Percentiles rank a stretch among this genome's conserved stretches.
Evolutionary conservation across 2,888 invertebrate species (phyloP).

Genomic region (Bombylius discolor): DNA sequence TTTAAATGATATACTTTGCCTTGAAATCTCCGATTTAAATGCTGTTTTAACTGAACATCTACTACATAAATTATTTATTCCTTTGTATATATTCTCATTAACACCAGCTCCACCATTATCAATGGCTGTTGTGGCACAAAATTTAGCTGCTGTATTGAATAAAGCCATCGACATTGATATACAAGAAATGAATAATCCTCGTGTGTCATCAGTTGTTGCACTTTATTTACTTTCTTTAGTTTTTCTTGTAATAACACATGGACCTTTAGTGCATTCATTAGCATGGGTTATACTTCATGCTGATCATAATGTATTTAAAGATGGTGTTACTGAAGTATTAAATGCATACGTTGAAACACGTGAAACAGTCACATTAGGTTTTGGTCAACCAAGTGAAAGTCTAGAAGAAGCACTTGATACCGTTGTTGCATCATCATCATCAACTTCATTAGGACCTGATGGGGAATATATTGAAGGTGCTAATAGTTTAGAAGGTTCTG

Average conservation of each 20-base stretch:
- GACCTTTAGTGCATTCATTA: conserved; percentile 77
- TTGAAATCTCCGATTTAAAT: conserved; percentile 85
- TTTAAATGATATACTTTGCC: conserved; percentile 86
- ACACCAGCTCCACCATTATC: conserved; percentile 40
- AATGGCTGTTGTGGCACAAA: conserved; percentile 49
- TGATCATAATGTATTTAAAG: conserved; percentile 55
- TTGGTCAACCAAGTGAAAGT: conserved; percentile 59
- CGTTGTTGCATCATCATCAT: conserved; percentile 17
- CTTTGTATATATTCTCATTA: conserved; percentile 85
- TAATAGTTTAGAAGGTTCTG: no score
- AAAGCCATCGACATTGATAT: conserved; percentile 43
- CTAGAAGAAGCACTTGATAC: conserved; percentile 62
- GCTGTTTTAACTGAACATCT: conserved; percentile 89
- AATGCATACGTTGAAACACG: conserved; percentile 50
- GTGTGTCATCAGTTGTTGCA: conserved; percentile 80
- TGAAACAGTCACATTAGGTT: conserved; percentile 45
- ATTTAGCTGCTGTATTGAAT: conserved; percentile 50
- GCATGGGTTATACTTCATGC: conserved; percentile 85
- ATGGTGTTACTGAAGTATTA: conserved; percentile 53
- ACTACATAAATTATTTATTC: conserved; percentile 81
- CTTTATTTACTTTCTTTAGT: conserved; percentile 88
- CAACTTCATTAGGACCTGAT: conserved; percentile 5
- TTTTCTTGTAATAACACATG: conserved; percentile 84
- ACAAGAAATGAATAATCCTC: conserved; percentile 49
- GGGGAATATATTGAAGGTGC: neutral